Base-by-base conservation (phyloP, 2,888 invertebrate genomes). In the Choristoneura rosaceana region DNA sequence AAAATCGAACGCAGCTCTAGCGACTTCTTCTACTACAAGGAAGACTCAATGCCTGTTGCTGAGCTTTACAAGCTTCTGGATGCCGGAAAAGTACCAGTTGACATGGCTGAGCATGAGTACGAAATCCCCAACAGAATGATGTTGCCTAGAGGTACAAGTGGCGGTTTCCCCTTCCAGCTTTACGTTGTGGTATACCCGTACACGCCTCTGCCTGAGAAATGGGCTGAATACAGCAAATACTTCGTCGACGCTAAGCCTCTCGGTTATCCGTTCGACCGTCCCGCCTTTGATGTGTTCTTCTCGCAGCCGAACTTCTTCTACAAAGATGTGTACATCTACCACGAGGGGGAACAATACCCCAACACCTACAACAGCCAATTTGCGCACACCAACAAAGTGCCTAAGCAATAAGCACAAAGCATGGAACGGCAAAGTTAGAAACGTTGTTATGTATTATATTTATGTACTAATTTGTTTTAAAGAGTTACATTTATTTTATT, bases 131-230 rank as follows among this genome's bases (percentile, higher is more conserved):
- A 95, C 74, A 95, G 96, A 76, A 90, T 97, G 65, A 89, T 97
- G 82, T 87, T 97, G 73, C 97, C 97, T 47, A 96, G 94, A 84
- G 97, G 97, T 82, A 95, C 94, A 78, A 90, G 89, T 47, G 95
- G 95, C 76, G 97, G 97, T 67, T 94, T 95, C 88, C 95, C 95
- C 67, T 95, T 95, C 92, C 95, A 95, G 78, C 81, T 97, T 74
- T 96, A 95, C 87, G 95, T 96, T 66, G 93, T 96, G 64, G 94
- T 96, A 25, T 95, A 95, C 78, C 95, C 96, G 62, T 94, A 90
- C 80, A 87, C 89, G 55, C 88, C 91, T 62, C 85, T 88, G 7
- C 84, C 90, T 43, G 91, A 93, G 63, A 83, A 86, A 38, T 80
- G 82, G 58, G 85, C 87, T 1, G 74, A 78, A 0, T 85, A 84